Evolutionary conservation across 2,888 invertebrate genomes (phyloP).

Genomic region (Miltochrista miniata): DNA sequence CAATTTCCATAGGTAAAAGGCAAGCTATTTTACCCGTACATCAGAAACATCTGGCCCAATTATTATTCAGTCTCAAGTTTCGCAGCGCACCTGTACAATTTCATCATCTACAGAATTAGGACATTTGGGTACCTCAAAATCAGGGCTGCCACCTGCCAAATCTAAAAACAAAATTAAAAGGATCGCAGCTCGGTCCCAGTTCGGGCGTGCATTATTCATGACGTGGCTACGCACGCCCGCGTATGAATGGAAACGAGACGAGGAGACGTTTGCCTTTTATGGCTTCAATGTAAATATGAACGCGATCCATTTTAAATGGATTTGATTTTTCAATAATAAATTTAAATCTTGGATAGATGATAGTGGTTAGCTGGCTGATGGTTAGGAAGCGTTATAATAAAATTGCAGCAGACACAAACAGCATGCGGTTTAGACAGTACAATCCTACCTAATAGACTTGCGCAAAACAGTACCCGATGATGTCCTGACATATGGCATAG

Average conservation of each 20-base stretch:
- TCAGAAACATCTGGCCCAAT: conserved; percentile 14
- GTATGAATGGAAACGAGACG: conserved; percentile 54
- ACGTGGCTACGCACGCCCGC: conserved; percentile 45
- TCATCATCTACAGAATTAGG: conserved; percentile 23
- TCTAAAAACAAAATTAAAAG: conserved; percentile 40
- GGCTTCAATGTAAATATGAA: conserved; percentile 47
- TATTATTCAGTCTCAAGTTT: conserved; percentile 16
- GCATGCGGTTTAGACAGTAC: too few species aligned
- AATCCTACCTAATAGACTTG: too few species aligned
- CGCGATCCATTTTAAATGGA: conserved; percentile 25
- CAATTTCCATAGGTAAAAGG: conserved; percentile 9
- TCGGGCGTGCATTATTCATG: conserved; percentile 51
- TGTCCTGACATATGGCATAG: too few species aligned
- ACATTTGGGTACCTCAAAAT: conserved; percentile 16
- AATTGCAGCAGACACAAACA: too few species aligned
- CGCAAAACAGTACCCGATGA: too few species aligned
- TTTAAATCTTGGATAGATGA: conserved; percentile 21
- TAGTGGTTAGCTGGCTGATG: background rate
- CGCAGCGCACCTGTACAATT: conserved; percentile 14
- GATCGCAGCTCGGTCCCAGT: conserved; percentile 23
- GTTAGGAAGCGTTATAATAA: too few species aligned
- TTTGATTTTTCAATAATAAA: conserved; percentile 38
- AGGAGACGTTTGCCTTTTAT: conserved; percentile 45
- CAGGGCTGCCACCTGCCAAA: conserved; percentile 22
- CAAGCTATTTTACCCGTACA: conserved; percentile 7